Base-by-base conservation (phyloP, 1,140 invertebrate genomes). In the Sminthurides bifidus region DNA sequence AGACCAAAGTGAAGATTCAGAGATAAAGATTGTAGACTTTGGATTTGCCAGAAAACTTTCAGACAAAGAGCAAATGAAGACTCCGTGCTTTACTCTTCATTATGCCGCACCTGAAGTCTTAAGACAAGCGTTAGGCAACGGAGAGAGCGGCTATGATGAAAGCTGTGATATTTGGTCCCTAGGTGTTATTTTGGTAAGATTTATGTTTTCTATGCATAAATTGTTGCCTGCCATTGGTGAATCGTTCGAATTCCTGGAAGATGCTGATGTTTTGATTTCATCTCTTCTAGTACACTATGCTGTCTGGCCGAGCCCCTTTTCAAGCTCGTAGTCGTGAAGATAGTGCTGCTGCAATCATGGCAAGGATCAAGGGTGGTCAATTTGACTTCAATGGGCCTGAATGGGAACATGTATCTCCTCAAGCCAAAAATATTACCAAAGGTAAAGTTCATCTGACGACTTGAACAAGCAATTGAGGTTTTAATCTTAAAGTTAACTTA, bases 51-150 rank as follows among this genome's bases (percentile, higher is more conserved):
- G 87, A 29, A 71, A 84, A 65, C 77, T 80, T 63, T 76, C 79
- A 10, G 75, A 77, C 60, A 71, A 75, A 19, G 81, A 80, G 61
- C 73, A 75, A 56, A 73, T 86, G 66, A 81, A 79, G 63, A 88
- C 86, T 0, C 87, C 88, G 1, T 91, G 89, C 66, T 93, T 86
- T 67, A 91, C 90, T 0, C 71, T 92, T 21, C 82, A 85, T 40
- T 95, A 93, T 73, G 90, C 88, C 4, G 90, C 90, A 2, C 91
- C 90, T 2, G 91, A 95, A 71, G 87, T 95, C 6, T 72, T 94
- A 1, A 71, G 74, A 44, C 72, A 74, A 53, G 77, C 75, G 10
- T 40, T 66, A 15, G 59, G 57, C 30, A 56, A 59, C 38, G 56
- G 68, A 70, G 56, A 68, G 70, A 31, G 35, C 3, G 68, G 71